Evolutionary conservation across 2,113 vertebrate species (phyloP).

Genomic region (Lynx canadensis): DNA sequence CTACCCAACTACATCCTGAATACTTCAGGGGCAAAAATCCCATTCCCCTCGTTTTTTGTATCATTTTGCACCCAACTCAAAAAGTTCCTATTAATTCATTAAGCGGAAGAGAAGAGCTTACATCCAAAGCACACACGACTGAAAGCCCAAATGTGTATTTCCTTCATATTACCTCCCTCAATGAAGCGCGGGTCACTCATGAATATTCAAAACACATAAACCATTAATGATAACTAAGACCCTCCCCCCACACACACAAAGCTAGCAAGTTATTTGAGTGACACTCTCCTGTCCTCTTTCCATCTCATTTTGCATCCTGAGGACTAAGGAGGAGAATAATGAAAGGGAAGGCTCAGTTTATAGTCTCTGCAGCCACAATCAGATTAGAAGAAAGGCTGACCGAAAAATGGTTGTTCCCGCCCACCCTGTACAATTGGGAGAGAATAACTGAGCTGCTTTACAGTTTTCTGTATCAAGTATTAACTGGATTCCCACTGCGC

Average conservation of each 20-base stretch:
- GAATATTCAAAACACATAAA: neutral
- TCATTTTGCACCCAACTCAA: neutral
- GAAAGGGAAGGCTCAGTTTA: neutral
- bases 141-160: neutral
- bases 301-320: neutral
- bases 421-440: neutral
- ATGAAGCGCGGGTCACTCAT: neutral
- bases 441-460: neutral
- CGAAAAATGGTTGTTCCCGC: neutral
- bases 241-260: neutral
- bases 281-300: neutral
- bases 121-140: neutral
- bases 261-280: neutral
- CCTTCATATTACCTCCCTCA: neutral
- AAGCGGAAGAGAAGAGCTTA: conserved; percentile 1
- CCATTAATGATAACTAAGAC: neutral
- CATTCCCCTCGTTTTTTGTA: neutral
- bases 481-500: neutral
- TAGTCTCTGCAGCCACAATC: neutral
- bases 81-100: conserved; percentile 22
- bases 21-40: neutral
- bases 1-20: neutral
- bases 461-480: neutral
- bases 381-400: neutral
- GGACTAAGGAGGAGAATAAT: neutral